Conservation (phyloP, 2,888 invertebrate species). For the Pyralis farinalis region DNA sequence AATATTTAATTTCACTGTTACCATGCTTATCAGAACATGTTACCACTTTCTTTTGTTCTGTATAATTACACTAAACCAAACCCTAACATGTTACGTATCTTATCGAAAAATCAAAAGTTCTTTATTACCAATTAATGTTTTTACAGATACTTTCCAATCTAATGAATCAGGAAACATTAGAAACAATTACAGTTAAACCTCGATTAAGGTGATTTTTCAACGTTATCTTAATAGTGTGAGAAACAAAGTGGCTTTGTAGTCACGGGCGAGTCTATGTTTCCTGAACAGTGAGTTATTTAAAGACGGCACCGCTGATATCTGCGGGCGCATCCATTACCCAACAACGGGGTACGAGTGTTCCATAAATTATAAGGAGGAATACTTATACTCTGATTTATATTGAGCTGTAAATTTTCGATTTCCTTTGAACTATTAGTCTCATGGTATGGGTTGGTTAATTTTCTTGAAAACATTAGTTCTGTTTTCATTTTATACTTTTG, state of each 20-base stretch:
- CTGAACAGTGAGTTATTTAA: constrained; percentile 71
- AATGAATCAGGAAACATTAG: constrained; percentile 32
- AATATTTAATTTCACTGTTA: too few species aligned
- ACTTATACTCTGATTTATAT: constrained; percentile 72
- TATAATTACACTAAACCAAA: too few species aligned
- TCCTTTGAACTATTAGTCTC: constrained; percentile 11
- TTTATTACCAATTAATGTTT: too few species aligned
- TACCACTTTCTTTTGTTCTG: too few species aligned
- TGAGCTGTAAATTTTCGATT: constrained; percentile 56
- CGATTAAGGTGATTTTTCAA: constrained; percentile 57
- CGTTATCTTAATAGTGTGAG: constrained; percentile 70
- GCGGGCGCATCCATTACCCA: constrained; percentile 71
- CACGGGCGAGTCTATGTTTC: constrained; percentile 61
- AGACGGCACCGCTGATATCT: constrained; percentile 72
- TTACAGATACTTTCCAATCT: constrained; percentile 2
- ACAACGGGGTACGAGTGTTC: constrained; percentile 60
- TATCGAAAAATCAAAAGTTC: too few species aligned
- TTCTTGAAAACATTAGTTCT: too few species aligned
- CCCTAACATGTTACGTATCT: too few species aligned
- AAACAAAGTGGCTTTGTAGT: constrained; percentile 68
- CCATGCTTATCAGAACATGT: too few species aligned
- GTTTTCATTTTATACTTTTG: too few species aligned
- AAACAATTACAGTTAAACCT: constrained; percentile 57
- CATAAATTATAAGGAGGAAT: constrained; percentile 69
- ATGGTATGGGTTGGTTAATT: neutral